phyloP scores from a whole-genome alignment of 2,113 vertebrate species.

The Misgurnus mizolepis region DNA sequence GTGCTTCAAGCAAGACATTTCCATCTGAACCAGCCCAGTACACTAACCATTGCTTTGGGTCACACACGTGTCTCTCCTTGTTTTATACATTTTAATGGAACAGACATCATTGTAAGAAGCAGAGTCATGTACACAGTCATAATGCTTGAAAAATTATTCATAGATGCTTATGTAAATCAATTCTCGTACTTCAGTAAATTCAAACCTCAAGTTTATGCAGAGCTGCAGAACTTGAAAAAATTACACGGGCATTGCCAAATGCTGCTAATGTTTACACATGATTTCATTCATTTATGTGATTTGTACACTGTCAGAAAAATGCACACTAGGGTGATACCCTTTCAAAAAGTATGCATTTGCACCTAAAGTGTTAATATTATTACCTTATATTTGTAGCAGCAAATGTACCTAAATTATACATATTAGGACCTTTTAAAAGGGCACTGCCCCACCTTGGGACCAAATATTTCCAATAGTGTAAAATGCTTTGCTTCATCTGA shows the following conservation, averaged over 20 bases:
- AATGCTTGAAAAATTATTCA: slow-evolving; percentile 12
- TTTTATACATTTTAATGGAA: slow-evolving; percentile 11
- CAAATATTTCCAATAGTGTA: too few species aligned
- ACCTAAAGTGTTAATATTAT: too few species aligned
- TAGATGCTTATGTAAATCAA: slow-evolving; percentile 38
- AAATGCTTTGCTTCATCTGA: not conserved
- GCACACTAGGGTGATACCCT: too few species aligned
- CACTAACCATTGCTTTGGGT: not conserved
- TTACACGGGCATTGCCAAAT: not conserved
- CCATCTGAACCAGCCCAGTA: not conserved
- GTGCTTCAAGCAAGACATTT: not conserved
- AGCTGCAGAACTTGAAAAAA: slow-evolving; percentile 8
- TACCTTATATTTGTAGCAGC: too few species aligned
- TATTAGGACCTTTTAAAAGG: too few species aligned
- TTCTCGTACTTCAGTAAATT: slow-evolving; percentile 4
- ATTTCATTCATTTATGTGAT: not conserved
- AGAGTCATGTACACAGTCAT: not conserved
- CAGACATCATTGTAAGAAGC: not conserved
- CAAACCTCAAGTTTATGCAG: slow-evolving; percentile 12
- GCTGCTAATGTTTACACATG: not conserved
- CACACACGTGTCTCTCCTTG: not conserved
- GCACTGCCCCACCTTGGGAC: too few species aligned
- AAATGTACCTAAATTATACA: too few species aligned
- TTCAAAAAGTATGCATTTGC: too few species aligned
- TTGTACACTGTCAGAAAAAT: too few species aligned